Percentiles rank a stretch among this genome's conserved stretches.
phyloP scores from a whole-genome alignment of 2,113 vertebrate genomes.

The Aldabrachelys gigantea region DNA sequence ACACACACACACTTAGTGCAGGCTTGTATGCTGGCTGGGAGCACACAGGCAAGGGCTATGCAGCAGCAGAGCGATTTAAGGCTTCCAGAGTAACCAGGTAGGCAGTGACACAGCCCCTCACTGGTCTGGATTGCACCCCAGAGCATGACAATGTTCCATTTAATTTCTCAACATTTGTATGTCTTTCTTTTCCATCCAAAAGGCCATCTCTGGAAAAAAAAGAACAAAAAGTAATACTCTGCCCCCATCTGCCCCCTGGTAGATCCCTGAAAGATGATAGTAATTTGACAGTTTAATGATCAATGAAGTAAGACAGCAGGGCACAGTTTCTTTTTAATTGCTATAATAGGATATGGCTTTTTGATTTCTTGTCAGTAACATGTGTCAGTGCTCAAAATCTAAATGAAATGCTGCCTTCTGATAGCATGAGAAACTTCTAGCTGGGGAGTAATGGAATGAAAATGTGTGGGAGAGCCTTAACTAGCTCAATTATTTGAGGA shows the following conservation, averaged over 20 bases:
- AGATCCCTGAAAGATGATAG: not conserved
- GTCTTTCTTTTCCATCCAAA: fast-evolving
- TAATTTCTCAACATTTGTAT: not conserved
- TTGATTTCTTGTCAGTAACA: slow-evolving; percentile 16
- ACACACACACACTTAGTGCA: not conserved
- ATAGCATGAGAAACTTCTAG: not conserved
- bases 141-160: not conserved
- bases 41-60: not conserved
- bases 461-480: not conserved
- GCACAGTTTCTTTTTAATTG: slow-evolving; percentile 17
- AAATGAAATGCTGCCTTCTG: not conserved
- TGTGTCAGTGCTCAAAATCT: not conserved
- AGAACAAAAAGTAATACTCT: not conserved
- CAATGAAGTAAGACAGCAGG: not conserved
- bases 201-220: not conserved
- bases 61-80: not conserved
- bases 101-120: not conserved
- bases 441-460: not conserved
- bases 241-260: not conserved
- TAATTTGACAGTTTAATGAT: not conserved
- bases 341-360: not conserved
- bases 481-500: not conserved
- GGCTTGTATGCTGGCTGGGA: not conserved
- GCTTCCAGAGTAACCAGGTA: not conserved
- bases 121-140: not conserved